phyloP scores from a whole-genome alignment of 2,888 invertebrate genomes.

The Phalangium opilio region DNA sequence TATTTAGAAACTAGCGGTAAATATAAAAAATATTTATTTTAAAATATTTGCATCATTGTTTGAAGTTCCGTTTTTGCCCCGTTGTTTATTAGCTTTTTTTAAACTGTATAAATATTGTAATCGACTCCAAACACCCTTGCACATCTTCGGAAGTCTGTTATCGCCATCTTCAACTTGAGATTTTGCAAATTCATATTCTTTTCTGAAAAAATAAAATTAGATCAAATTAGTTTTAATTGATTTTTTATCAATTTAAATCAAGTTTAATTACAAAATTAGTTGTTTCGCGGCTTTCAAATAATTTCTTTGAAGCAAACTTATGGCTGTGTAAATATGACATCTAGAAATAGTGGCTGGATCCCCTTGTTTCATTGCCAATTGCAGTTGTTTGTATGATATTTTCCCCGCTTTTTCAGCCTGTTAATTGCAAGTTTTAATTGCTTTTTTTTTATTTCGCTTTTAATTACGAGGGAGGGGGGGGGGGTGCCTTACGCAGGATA shows the following conservation, averaged over 20 bases:
- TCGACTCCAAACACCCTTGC: constrained; percentile 15
- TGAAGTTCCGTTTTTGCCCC: too few relatives aligned
- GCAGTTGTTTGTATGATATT: constrained; percentile 69
- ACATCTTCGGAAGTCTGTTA: constrained; percentile 15
- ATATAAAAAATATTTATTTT: too few relatives aligned
- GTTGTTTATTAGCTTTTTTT: too few relatives aligned
- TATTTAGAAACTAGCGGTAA: too few relatives aligned
- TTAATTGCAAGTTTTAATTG: too few relatives aligned
- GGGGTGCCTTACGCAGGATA: constrained; percentile 36
- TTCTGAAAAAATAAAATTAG: constrained; percentile 6
- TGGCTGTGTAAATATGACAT: constrained; percentile 69
- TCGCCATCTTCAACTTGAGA: constrained; percentile 10
- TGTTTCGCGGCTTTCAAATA: constrained; percentile 9
- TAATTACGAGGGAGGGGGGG: too few relatives aligned
- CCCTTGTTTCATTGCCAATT: constrained; percentile 59
- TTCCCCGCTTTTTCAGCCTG: constrained; percentile 76
- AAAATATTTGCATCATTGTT: too few relatives aligned
- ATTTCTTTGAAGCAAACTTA: constrained; percentile 73
- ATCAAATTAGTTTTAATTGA: too few relatives aligned
- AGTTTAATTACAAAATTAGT: constrained; percentile 14
- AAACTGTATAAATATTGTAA: constrained; percentile 5
- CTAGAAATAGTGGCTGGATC: constrained; percentile 65
- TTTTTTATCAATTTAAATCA: too few relatives aligned
- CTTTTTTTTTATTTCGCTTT: too few relatives aligned
- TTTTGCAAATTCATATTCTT: constrained; percentile 12